These are phyloP conservation scores for Biston betularia DNA, from an alignment of 2,888 invertebrate genomes.

Conservation along the genomic window DNA sequence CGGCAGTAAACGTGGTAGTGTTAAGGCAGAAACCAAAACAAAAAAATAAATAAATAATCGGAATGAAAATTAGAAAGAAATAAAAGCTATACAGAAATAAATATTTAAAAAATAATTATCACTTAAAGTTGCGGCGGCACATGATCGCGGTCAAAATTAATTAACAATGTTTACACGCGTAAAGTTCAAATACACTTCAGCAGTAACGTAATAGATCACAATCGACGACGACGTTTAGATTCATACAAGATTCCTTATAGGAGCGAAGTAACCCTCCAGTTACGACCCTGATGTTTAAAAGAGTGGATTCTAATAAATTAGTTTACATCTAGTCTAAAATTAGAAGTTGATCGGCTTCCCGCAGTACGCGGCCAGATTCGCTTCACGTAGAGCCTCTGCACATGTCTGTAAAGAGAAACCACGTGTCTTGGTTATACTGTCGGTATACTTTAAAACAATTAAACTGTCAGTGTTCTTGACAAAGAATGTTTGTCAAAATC, in stretches of 20 bases:
- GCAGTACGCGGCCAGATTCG: slow-evolving; percentile 96
- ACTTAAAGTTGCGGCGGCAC: slow-evolving; percentile 46
- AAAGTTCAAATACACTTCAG: slow-evolving; percentile 21
- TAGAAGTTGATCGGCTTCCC: slow-evolving; percentile 99
- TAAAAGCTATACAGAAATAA: slow-evolving; percentile 47
- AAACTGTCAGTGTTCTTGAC: not conserved
- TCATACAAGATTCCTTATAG: slow-evolving; percentile 76
- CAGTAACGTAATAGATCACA: slow-evolving; percentile 30
- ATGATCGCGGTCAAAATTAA: slow-evolving; percentile 46
- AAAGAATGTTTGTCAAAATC: too few relatives aligned
- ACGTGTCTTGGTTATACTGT: not conserved
- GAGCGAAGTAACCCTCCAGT: slow-evolving; percentile 54
- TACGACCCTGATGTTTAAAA: slow-evolving; percentile 51
- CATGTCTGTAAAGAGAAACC: slow-evolving; percentile 93
- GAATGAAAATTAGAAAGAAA: slow-evolving; percentile 62
- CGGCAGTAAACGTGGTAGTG: slow-evolving; percentile 63
- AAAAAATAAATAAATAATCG: slow-evolving; percentile 55
- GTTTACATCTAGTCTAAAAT: slow-evolving; percentile 54
- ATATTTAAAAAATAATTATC: slow-evolving; percentile 54
- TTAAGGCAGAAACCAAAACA: slow-evolving; percentile 48
- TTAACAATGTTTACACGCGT: slow-evolving; percentile 39
- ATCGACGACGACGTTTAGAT: slow-evolving; percentile 63
- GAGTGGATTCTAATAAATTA: slow-evolving; percentile 51
- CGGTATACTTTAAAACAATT: not conserved
- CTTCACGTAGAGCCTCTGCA: slow-evolving; percentile 98